Percentiles rank a stretch among this genome's conserved stretches.
phyloP scores from a whole-genome alignment of 2,797 vertebrate species.

The Ataeniobius toweri region DNA sequence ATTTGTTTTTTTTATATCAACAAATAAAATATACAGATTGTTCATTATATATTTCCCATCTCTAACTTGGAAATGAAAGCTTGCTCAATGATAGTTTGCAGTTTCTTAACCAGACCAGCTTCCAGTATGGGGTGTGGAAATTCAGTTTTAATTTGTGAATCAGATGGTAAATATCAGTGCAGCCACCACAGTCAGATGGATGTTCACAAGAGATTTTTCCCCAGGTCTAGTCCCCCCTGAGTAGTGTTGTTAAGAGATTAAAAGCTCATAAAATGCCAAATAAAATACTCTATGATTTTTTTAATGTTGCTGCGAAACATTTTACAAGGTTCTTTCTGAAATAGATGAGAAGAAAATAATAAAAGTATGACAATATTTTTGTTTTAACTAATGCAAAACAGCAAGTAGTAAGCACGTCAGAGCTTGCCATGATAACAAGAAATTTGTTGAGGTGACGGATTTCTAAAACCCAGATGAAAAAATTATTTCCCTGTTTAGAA shows the following conservation, averaged over 20 bases:
- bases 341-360: neutral
- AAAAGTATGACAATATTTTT: neutral
- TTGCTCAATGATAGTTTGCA: neutral
- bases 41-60: neutral
- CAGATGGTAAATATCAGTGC: neutral
- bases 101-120: neutral
- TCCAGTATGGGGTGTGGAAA: neutral
- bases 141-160: neutral
- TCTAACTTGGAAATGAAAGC: neutral
- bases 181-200: neutral
- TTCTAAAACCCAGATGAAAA: neutral
- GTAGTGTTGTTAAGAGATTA: neutral
- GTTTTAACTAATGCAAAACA: neutral
- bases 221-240: neutral
- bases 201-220: neutral
- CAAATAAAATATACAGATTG: neutral
- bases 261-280: no score
- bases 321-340: neutral
- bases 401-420: neutral
- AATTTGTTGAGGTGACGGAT: neutral
- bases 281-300: no score
- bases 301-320: no score
- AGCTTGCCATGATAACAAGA: neutral
- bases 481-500: neutral
- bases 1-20: no score